Base-by-base conservation (phyloP, 2,113 vertebrate species). In the Poeciliopsis retropinna region DNA sequence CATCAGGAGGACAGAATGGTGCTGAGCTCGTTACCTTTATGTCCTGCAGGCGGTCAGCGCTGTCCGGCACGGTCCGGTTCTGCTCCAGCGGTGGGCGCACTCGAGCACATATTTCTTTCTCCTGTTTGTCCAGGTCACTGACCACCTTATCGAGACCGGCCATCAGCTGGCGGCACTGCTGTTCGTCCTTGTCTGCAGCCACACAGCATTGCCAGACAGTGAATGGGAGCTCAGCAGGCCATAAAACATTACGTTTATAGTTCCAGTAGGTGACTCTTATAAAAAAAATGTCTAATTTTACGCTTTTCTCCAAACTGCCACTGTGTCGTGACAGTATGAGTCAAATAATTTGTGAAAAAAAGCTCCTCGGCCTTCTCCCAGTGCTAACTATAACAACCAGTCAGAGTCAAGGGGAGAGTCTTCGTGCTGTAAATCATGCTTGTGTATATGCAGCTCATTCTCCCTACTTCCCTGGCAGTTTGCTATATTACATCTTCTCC, bases 71-170 rank as follows among this genome's bases (percentile, higher is more conserved):
- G 0, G 96, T 93, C 25, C 96, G 92, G 47, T 87, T 96, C 87
- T 97, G 96, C 79, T 98, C 97, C 91, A 99, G 94, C 0, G 98
- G 98, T 0, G 97, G 97, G 1, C 98, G 95, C 13, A 98, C 91
- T 80, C 94, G 93, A 6, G 93, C 76, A 0, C 95, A 94, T 88
- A 98, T 96, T 17, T 94, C 95, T 68, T 97, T 98, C 88, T 99
- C 97, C 88, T 98, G 97, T 83, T 95, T 96, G 78, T 97, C 96
- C 81, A 99, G 88, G 84, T 98, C 96, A 0, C 92, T 94, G 81
- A 87, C 85, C 12, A 98, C 96, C 75, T 96, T 97, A 81, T 99
- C 98, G 90, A 99, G 89, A 54, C 95, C 91, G 0, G 98, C 96
- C 90, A 99, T 95, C 79, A 97, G 90, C 91, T 98, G 97, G 11